Conservation (phyloP, 2,888 invertebrate genomes). For the Lysandra coridon region DNA sequence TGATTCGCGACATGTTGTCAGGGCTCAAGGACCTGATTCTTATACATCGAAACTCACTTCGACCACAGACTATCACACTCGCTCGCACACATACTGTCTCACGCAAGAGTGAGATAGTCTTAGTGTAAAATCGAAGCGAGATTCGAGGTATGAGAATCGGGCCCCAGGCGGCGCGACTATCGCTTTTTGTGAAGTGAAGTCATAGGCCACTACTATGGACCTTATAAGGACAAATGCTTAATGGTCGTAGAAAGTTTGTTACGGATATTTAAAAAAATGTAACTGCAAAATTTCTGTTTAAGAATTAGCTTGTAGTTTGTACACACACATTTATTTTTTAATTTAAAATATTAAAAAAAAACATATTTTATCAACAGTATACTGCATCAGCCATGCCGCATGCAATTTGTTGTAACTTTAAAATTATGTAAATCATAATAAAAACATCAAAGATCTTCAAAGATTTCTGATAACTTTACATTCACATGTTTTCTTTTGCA, state of each 20-base stretch:
- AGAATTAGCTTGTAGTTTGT: too few relatives aligned
- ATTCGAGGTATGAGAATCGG: background rate
- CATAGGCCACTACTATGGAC: constrained; percentile 40
- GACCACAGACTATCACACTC: background rate
- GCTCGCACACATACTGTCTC: background rate
- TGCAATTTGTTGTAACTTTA: too few relatives aligned
- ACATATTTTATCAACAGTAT: too few relatives aligned
- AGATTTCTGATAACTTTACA: background rate
- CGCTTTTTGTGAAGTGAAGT: constrained; percentile 44
- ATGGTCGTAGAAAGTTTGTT: background rate
- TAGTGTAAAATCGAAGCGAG: background rate
- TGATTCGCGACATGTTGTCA: constrained; percentile 37
- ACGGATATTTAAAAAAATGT: too few relatives aligned
- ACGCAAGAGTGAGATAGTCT: background rate
- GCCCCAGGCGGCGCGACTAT: constrained; percentile 34
- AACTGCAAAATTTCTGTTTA: too few relatives aligned
- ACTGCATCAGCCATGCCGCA: too few relatives aligned
- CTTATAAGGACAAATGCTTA: constrained; percentile 28
- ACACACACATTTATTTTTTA: too few relatives aligned
- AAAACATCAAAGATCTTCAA: background rate
- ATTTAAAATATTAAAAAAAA: too few relatives aligned
- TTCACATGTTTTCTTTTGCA: background rate
- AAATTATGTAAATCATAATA: too few relatives aligned
- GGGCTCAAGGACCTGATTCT: background rate
- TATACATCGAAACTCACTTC: background rate